phyloP scores from a whole-genome alignment of 2,113 vertebrate species.

The Dasyprocta punctata region DNA sequence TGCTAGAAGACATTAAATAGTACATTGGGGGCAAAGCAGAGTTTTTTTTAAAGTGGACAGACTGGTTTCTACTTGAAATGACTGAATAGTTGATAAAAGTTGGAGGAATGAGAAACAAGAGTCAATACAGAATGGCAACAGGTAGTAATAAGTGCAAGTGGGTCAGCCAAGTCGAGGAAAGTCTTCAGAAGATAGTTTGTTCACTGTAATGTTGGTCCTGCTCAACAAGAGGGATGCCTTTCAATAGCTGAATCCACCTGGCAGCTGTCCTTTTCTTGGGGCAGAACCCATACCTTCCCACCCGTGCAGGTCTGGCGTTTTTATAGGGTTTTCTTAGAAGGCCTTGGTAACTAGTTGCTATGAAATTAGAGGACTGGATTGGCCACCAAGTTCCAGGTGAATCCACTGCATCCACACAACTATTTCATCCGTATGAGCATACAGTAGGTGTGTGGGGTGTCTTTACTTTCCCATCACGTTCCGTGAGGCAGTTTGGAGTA shows the following conservation, averaged over 20 bases:
- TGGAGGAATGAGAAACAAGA: not conserved
- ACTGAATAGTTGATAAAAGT: not conserved
- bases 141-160: not conserved
- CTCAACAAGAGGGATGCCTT: not conserved
- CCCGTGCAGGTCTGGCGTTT: not conserved
- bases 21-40: not conserved
- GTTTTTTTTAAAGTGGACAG: not conserved
- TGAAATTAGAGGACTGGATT: not conserved
- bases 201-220: not conserved
- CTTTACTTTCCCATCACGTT: not conserved
- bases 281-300: not conserved
- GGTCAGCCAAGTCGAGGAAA: not conserved
- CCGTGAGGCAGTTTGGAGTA: not conserved
- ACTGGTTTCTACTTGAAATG: constrained; percentile 25
- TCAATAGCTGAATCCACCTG: not conserved
- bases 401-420: not conserved
- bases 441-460: not conserved
- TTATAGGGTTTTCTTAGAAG: not conserved
- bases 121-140: not conserved
- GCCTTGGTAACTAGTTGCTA: not conserved
- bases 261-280: not conserved
- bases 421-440: not conserved
- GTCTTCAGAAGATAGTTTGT: not conserved
- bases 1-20: not conserved
- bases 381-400: not conserved